Evolutionary conservation across 2,888 invertebrate genomes (phyloP), one percentile per base, ranked within the genome.

Genomic region (Julus scanicus): DNA sequence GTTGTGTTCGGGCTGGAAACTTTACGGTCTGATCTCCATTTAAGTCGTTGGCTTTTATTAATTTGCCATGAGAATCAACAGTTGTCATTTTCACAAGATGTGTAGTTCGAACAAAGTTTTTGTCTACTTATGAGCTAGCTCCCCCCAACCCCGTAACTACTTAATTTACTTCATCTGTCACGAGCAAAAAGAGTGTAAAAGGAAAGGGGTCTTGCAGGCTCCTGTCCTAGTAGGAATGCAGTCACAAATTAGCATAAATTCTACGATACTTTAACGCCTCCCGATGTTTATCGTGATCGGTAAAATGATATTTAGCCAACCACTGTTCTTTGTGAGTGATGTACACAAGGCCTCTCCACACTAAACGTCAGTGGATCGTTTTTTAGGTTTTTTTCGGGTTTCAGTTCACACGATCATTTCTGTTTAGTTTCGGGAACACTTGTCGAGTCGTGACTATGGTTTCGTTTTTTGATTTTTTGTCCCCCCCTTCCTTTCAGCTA

Each of bases 281-380:
- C 53, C 53, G 37, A 15, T 80, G 80, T 80, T 80, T 13, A 37
- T 80, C 37, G 80, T 80, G 80, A 80, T 80, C 37, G 80, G 80
- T 80, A 37, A 37, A 80, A 80, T 63, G 63, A 63, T 80, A 80
- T 80, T 80, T 80, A 80, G 80, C 80, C 80, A 80, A 80, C 80
- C 80, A 39, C 80, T 80, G 80, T 80, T 80, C 37, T 80, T 80
- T 37, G 80, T 80, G 80, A 80, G 29, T 80, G 80, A 80, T 37
- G 80, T 80, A 29, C 80, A 80, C 80, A 39, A 80, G 80, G 80
- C 80, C 80, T 39, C 80, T 80, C 80, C 37, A 37, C 15, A 80
- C 80, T 29, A 20, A 71, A 71, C 71, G 29, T 71, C 71, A 9
- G 71, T 29, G 71, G 80, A 80, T 80, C 80, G 13, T 80, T 80